These are phyloP conservation scores for Tetropium fuscum DNA, from an alignment of 2,888 invertebrate genomes.

Conservation along the genomic window DNA sequence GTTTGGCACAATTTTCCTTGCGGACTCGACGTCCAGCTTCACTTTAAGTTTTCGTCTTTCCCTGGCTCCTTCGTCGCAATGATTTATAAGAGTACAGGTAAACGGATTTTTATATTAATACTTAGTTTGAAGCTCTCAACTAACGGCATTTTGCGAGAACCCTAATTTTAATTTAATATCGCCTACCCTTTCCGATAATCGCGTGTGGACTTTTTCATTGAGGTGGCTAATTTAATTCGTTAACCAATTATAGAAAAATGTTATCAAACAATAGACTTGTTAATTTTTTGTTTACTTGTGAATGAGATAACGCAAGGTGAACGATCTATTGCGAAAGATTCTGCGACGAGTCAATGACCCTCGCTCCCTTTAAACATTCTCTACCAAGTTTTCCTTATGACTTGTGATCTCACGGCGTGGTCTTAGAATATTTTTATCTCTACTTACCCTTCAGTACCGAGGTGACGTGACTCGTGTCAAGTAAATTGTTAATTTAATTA, in stretches of 20 bases:
- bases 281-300: conserved; percentile 5
- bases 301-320: conserved; percentile 15
- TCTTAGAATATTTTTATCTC: too few species aligned
- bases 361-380: not conserved
- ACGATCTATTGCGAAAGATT: conserved; percentile 15
- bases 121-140: not conserved
- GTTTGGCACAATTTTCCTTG: not conserved
- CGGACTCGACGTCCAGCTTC: not conserved
- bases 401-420: too few species aligned
- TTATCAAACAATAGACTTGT: conserved; percentile 11
- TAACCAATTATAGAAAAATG: conserved; percentile 1
- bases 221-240: not conserved
- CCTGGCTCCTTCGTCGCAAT: not conserved
- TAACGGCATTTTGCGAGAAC: not conserved
- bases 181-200: not conserved
- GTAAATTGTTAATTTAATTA: not conserved
- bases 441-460: not conserved
- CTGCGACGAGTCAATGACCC: conserved; percentile 4
- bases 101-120: not conserved
- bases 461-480: not conserved
- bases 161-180: not conserved
- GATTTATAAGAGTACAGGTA: not conserved
- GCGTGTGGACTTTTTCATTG: not conserved
- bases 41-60: not conserved
- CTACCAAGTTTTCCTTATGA: too few species aligned